Evolutionary conservation across 2,113 vertebrate species (phyloP).

Genomic region (Apteryx owenii): DNA sequence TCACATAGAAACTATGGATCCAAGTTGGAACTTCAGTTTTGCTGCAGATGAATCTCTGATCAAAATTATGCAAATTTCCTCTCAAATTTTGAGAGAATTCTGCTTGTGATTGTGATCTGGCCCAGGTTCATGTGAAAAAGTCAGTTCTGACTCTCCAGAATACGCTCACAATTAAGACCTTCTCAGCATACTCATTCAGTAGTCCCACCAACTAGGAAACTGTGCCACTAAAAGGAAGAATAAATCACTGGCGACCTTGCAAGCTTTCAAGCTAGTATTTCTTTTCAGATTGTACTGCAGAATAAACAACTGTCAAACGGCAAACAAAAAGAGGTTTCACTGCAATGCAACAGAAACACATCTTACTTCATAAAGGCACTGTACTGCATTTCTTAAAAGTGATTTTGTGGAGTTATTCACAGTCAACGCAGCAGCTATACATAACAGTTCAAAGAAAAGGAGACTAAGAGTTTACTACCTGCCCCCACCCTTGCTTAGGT

Average conservation of each 20-base stretch:
- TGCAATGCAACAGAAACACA: neutral
- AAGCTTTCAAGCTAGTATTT: neutral
- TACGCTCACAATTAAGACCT: fast-evolving
- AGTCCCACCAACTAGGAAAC: neutral
- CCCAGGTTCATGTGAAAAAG: neutral
- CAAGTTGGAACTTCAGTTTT: neutral
- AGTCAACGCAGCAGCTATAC: neutral
- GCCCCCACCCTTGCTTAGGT: neutral
- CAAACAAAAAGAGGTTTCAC: neutral
- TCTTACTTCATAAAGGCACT: neutral
- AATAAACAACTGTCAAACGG: neutral
- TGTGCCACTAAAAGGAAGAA: neutral
- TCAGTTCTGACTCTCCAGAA: neutral
- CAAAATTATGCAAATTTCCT: neutral
- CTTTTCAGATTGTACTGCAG: neutral
- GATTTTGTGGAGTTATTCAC: neutral
- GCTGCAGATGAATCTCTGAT: neutral
- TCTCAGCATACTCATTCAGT: fast-evolving
- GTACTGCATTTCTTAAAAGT: neutral
- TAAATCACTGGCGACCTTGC: fast-evolving
- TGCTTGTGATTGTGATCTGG: neutral
- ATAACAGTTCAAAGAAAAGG: neutral
- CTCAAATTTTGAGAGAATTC: neutral
- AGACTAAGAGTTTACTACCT: neutral
- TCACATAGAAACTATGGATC: neutral